Percentiles rank a stretch among this genome's conserved stretches.
Conservation (phyloP, 2,113 vertebrate genomes). For the Amphiprion percula region DNA sequence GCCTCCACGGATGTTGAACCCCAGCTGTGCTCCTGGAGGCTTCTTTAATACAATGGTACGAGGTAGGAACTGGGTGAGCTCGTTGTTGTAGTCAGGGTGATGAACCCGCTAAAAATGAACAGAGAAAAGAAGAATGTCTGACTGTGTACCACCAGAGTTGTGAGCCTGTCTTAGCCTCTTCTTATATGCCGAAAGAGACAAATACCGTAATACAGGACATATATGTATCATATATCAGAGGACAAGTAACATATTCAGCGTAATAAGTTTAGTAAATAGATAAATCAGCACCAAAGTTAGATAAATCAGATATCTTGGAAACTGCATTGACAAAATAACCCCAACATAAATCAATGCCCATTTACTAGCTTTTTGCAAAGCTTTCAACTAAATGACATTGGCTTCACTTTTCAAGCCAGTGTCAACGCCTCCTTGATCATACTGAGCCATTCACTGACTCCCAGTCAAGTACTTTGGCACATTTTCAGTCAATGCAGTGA, state of each 20-base stretch:
- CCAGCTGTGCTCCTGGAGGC: conserved; percentile 95
- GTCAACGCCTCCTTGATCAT: no score
- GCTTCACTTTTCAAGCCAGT: no score
- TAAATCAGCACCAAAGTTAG: background rate
- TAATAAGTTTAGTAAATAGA: background rate
- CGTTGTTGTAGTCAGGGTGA: conserved; percentile 98
- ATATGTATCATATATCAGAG: background rate
- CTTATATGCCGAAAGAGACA: no score
- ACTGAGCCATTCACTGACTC: no score
- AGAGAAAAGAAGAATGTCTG: conserved; percentile 9
- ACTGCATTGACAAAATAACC: no score
- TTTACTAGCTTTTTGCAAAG: no score
- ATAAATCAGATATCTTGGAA: background rate
- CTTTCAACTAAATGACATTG: no score
- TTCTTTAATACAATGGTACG: conserved; percentile 93
- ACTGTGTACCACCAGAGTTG: background rate
- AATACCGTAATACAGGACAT: background rate
- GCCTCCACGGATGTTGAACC: conserved; percentile 98
- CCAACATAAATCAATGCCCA: no score
- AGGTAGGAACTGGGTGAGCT: conserved; percentile 95
- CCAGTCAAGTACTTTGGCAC: no score
- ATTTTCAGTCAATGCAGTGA: no score
- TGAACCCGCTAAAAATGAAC: conserved; percentile 87
- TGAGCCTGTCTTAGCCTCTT: no score
- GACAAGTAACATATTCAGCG: background rate